These are phyloP conservation scores for Oscheius sp. DNA, from an alignment of 2,888 invertebrate genomes.

Conservation along the genomic window DNA sequence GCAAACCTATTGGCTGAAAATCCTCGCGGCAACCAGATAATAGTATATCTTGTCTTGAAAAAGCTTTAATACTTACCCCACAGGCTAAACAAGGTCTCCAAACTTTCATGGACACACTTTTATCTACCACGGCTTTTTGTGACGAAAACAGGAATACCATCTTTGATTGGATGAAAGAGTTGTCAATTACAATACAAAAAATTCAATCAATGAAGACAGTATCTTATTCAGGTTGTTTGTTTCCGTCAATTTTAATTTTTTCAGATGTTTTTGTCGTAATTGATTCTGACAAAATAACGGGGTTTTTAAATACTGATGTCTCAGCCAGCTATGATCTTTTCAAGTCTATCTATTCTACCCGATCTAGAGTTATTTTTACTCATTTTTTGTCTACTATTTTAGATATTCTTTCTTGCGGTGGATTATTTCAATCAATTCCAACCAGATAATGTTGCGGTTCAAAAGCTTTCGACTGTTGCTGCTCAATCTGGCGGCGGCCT, in stretches of 20 bases:
- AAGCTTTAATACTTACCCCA: too few relatives aligned
- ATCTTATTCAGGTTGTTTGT: not conserved
- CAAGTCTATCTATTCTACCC: not conserved
- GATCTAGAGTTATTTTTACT: not conserved
- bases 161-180: not conserved
- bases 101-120: too few relatives aligned
- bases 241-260: not conserved
- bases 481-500: conserved; percentile 10
- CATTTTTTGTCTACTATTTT: not conserved
- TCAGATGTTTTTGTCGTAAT: conserved; percentile 17
- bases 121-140: too few relatives aligned
- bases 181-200: not conserved
- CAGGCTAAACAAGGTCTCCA: too few relatives aligned
- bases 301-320: not conserved
- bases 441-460: not conserved
- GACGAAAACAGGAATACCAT: not conserved
- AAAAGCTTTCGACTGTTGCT: not conserved
- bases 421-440: not conserved
- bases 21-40: too few relatives aligned
- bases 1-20: too few relatives aligned
- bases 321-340: not conserved
- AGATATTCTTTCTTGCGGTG: conserved; percentile 2
- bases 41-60: too few relatives aligned
- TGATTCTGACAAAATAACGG: not conserved
- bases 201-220: not conserved